Base-by-base conservation (phyloP, 2,113 vertebrate genomes). In the Pluvianellus socialis region DNA sequence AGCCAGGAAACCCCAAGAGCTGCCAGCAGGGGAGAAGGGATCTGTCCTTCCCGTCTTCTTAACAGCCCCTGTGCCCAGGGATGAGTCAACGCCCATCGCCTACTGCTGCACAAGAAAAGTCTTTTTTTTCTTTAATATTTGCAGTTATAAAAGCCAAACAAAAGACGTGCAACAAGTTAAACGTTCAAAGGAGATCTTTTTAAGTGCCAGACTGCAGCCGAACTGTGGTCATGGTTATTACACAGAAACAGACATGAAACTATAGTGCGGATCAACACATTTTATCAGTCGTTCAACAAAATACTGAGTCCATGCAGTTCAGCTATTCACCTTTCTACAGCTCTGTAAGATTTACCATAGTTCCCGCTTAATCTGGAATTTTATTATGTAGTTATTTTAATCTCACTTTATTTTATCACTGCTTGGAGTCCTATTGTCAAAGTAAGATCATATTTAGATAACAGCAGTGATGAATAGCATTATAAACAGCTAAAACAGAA, bases 301-400 rank as follows among this genome's bases (percentile, higher is more conserved):
- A 65, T 8, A 68, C 47, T 12, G 65, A 88, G 65, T 81, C 65
- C 65, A 6, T 23, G n/a, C 40, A 91, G 80, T 40, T 87, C n/a
- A 88, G 80, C 73, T 87, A 81, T 72, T 72, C 89, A 75, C 86
- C 73, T 94, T 87, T 80, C 83, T 65, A 79, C 72, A 75, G 47
- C 40, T 42, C 56, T 52, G 83, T 35, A 75, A 95, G 85, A 91
- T 94, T 93, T 92, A 92, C 61, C 56, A 19, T 32, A 53, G 65
- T 61, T 94, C 87, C 86, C 81, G 76, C 79, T 91, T 96, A 96
- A 96, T 92, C 79, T 91, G 63, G 65, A 93, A 92, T 72, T 94
- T 90, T 89, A 93, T 95, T 88, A 67, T 63, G 59, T 71, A 84
- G 90, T 92, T 97, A 77, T 92, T 97, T 92, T 94, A 94, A 96